Base-by-base conservation (phyloP, 2,888 invertebrate species). In the Chymomyza fuscimana region DNA sequence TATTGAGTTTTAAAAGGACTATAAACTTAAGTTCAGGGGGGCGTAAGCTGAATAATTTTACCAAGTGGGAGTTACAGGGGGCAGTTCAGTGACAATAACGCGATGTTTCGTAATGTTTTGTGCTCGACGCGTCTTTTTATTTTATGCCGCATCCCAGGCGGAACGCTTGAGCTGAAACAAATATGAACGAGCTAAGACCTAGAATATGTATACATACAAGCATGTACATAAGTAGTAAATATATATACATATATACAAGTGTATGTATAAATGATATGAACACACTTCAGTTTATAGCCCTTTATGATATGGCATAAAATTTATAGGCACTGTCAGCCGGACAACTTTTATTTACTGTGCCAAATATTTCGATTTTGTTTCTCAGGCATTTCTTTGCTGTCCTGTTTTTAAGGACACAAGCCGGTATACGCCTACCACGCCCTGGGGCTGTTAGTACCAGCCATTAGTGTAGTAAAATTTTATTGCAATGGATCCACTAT, bases 221-320 rank as follows among this genome's bases (percentile, higher is more conserved):
- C n/a, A 54, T 54, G 7, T 10, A 54, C 9, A 32, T 32, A 32
- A 7, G 12, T 46, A 46, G 12, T 15, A 12, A 6, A 12, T 46
- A 46, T 12, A 46, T 4, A 46, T 46, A 12, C 12, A 46, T 46
- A 16, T 56, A 7, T 12, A 22, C 32, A 32, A 32, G 32, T 5
- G 6, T 32, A 32, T 22, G 19, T 64, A n/a, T 69, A 67, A 65
- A 63, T 76, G 69, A 78, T 79, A 72, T 78, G 78, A 62, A 63
- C 63, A 76, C 65, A 72, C 76, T 79, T 79, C 69, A 76, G 73
- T 76, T 79, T 79, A 79, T 79, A 71, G 68, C 74, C 64, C 74
- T 79, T 73, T 76, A 79, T 78, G 78, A 69, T 69, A 60, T 70
- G 63, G 59, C 77, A 72, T 78, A 78, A 78, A 78, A 72, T 78